A percentile compares a stretch with the other conserved stretches of the same genome.
phyloP scores from a whole-genome alignment of 2,888 invertebrate species.

The Maniola hyperantus region DNA sequence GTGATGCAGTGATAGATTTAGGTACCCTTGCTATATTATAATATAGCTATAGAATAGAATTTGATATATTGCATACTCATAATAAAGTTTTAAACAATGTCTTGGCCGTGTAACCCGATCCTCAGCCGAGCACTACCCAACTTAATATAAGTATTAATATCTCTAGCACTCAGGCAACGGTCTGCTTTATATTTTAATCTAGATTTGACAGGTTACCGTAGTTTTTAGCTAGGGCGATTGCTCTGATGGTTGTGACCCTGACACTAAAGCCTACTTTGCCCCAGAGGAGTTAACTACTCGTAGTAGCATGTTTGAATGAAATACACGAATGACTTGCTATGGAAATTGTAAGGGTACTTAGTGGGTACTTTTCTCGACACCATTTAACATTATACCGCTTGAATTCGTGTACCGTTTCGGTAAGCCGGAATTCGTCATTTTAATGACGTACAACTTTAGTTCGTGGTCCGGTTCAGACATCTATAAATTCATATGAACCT shows the following conservation, averaged over 20 bases:
- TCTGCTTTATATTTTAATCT: background rate
- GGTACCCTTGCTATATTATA: too few relatives aligned
- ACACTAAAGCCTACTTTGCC: background rate
- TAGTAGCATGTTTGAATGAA: too few relatives aligned
- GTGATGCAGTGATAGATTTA: too few relatives aligned
- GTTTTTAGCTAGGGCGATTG: background rate
- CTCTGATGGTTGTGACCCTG: background rate
- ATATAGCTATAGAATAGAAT: too few relatives aligned
- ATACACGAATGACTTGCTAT: background rate
- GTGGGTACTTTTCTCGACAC: background rate
- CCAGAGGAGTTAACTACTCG: too few relatives aligned
- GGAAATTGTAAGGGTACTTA: background rate
- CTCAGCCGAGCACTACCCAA: background rate
- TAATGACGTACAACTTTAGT: conserved; percentile 36
- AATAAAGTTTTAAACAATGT: background rate
- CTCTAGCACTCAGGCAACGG: background rate
- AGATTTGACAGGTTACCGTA: background rate
- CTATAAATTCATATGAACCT: conserved; percentile 55
- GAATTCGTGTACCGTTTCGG: conserved; percentile 6
- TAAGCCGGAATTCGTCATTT: conserved; percentile 28
- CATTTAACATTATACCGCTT: background rate
- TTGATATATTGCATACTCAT: too few relatives aligned
- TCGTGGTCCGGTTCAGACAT: conserved; percentile 47
- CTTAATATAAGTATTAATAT: background rate
- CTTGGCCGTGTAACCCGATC: background rate